phyloP scores from a whole-genome alignment of 2,797 vertebrate genomes.

The Hipposideros larvatus region DNA sequence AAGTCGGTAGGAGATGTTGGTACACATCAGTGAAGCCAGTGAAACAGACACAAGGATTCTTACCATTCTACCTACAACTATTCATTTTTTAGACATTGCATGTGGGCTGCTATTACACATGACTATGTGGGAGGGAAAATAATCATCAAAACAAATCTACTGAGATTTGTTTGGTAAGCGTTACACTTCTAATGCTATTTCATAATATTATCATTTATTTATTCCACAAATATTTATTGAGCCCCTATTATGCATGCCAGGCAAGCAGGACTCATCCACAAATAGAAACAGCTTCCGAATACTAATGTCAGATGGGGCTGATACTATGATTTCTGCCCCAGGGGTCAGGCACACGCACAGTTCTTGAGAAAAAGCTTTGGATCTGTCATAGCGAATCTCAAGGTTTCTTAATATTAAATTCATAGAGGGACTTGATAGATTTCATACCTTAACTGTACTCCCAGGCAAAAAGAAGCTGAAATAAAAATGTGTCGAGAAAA shows the following conservation, averaged over 20 bases:
- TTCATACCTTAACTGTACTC: neutral
- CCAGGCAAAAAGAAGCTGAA: neutral
- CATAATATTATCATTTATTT: neutral
- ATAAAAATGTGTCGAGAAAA: neutral
- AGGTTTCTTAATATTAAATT: neutral
- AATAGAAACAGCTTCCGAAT: neutral
- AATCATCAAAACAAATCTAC: neutral
- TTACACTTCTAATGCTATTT: neutral
- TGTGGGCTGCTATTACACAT: neutral
- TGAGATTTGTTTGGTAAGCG: slow-evolving; percentile 3
- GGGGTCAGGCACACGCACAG: neutral
- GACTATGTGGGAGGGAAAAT: neutral
- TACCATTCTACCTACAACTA: neutral
- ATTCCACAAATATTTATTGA: slow-evolving; percentile 6
- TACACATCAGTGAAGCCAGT: neutral
- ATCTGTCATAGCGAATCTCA: neutral
- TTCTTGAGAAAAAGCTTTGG: neutral
- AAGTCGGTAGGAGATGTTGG: neutral
- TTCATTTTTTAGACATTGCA: neutral
- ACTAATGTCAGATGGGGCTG: neutral
- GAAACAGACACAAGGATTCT: neutral
- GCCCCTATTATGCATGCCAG: neutral
- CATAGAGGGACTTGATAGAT: neutral
- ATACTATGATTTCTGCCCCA: neutral
- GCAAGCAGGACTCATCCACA: neutral